Evolutionary conservation across 2,113 vertebrate genomes (phyloP).

Genomic region (chimpanzee (Pan troglodytes)): NHGRI_mPanTro3-v2.1_pri NC_072404.2:19996001-19996500

Average conservation of each 20-base stretch:
- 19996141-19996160: background rate
- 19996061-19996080: slow-evolving; percentile 46
- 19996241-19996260: background rate
- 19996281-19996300: background rate
- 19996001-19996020: slow-evolving; percentile 11
- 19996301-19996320: slow-evolving; percentile 26
- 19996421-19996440: background rate
- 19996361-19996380: background rate
- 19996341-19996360: background rate
- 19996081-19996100: background rate
- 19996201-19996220: background rate
- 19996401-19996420: background rate
- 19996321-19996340: slow-evolving; percentile 7
- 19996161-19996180: background rate
- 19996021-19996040: slow-evolving; percentile 53
- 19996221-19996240: background rate
- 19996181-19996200: background rate
- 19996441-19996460: background rate
- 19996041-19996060: slow-evolving; percentile 61
- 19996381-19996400: background rate
- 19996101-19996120: background rate
- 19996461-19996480: background rate
- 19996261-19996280: background rate
- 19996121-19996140: background rate
- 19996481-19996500: background rate